These are phyloP conservation scores for Norana najaformis DNA, from an alignment of 2,888 invertebrate genomes.

Conservation along the genomic window DNA sequence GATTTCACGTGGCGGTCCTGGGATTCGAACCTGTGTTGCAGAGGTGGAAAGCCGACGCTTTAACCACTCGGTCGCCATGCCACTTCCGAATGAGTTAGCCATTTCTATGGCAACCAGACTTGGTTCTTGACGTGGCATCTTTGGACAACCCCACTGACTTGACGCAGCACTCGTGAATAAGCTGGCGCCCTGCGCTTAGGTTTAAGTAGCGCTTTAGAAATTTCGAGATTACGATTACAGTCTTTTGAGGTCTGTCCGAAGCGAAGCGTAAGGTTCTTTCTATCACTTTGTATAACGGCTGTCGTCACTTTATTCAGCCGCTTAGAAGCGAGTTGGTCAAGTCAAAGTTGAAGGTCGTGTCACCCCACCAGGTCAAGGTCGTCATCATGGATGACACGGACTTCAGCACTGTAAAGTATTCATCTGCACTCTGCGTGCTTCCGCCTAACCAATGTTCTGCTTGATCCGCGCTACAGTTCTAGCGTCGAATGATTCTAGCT, in stretches of 20 bases:
- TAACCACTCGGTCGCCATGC: too few relatives aligned
- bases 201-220: too few relatives aligned
- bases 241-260: background rate
- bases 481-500: background rate
- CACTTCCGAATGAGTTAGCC: too few relatives aligned
- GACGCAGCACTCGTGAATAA: too few relatives aligned
- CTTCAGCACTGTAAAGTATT: constrained; percentile 23
- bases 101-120: too few relatives aligned
- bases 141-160: too few relatives aligned
- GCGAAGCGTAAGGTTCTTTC: background rate
- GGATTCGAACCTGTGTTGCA: too few relatives aligned
- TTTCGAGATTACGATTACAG: too few relatives aligned
- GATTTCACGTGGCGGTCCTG: too few relatives aligned
- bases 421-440: background rate
- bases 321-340: background rate
- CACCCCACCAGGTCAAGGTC: constrained; percentile 29
- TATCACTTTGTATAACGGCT: background rate
- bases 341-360: constrained; percentile 17
- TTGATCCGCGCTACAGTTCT: background rate
- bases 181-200: too few relatives aligned
- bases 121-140: too few relatives aligned
- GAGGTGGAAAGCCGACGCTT: too few relatives aligned
- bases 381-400: background rate
- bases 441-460: background rate
- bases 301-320: background rate